Percentiles rank a stretch among this genome's conserved stretches.
Conservation (phyloP, 2,113 vertebrate genomes). For the Columba janthina region DNA sequence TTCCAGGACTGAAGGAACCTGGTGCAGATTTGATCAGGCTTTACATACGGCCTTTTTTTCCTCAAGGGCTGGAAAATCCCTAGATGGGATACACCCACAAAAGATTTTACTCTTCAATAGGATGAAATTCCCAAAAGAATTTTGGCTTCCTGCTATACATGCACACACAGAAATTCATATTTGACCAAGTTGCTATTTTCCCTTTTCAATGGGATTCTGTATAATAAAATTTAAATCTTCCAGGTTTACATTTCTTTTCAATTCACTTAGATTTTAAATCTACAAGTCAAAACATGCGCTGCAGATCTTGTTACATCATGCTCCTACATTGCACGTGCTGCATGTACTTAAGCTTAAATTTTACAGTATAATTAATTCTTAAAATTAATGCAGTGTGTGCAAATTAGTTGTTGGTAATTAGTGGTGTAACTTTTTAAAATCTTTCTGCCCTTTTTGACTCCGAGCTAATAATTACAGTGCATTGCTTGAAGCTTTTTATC, state of each 20-base stretch:
- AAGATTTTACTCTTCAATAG: not conserved
- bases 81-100: not conserved
- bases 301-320: not conserved
- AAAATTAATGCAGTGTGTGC: not conserved
- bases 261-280: conserved; percentile 1
- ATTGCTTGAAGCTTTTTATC: not conserved
- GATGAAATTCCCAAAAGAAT: not conserved
- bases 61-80: not conserved
- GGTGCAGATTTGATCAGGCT: not conserved
- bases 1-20: not conserved
- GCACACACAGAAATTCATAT: not conserved
- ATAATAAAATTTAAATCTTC: not conserved
- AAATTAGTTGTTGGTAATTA: not conserved
- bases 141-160: not conserved
- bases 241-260: not conserved
- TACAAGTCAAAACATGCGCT: not conserved
- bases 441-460: not conserved
- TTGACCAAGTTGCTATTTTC: not conserved
- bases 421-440: not conserved
- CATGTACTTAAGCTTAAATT: not conserved
- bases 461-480: not conserved
- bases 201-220: not conserved
- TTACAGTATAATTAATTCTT: not conserved
- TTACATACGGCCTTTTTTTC: not conserved
- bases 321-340: not conserved